Percentiles rank a stretch among this genome's conserved stretches.
Conservation (phyloP, 1,140 invertebrate genomes). For the Trigoniulus corallinus region DNA sequence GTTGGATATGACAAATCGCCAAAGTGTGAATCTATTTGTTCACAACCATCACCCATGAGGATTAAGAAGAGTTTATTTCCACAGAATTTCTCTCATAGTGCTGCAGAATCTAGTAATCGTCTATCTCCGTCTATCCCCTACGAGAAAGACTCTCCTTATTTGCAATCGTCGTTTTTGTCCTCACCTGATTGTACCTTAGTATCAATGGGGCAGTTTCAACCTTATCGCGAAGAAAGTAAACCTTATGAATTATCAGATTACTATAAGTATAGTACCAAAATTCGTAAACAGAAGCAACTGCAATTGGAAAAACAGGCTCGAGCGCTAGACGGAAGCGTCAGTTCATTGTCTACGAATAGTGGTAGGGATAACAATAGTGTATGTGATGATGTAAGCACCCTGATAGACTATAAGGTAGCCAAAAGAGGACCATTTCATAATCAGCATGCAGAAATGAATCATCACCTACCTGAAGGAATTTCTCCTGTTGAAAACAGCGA, state of each 20-base stretch:
- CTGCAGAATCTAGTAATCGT: not conserved
- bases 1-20: not conserved
- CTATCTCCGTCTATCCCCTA: not conserved
- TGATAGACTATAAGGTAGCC: too few species aligned
- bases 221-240: constrained; percentile 82
- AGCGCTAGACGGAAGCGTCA: constrained; percentile 4
- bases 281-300: constrained; percentile 38
- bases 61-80: not conserved
- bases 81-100: not conserved
- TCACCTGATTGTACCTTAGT: constrained; percentile 67
- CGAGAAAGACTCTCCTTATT: not conserved
- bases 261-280: constrained; percentile 92
- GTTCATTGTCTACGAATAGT: too few species aligned
- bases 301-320: constrained; percentile 2
- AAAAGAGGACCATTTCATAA: too few species aligned
- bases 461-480: too few species aligned
- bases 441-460: too few species aligned
- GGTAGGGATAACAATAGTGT: too few species aligned
- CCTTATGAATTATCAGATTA: constrained; percentile 94
- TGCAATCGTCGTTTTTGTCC: constrained; percentile 40
- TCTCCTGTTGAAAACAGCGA: too few species aligned
- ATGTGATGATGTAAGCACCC: too few species aligned
- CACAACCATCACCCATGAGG: not conserved
- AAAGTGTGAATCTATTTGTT: not conserved
- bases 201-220: constrained; percentile 70